phyloP scores from a whole-genome alignment of 53 echinoderm and acorn worm genomes.

The Apostichopus leukothele region DNA sequence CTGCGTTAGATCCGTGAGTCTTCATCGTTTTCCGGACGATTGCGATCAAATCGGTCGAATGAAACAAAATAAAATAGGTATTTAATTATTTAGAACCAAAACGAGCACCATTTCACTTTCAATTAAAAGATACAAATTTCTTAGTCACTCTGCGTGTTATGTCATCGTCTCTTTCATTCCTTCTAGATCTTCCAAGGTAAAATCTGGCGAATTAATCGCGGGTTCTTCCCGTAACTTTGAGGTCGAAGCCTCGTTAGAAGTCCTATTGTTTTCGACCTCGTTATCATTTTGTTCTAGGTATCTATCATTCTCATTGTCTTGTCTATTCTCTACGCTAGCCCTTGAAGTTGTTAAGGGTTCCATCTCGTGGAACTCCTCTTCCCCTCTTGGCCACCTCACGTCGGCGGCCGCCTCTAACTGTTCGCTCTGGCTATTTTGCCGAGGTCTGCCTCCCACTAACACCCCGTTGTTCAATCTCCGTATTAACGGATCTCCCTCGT shows the following conservation, averaged over 20 bases:
- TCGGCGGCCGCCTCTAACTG: not conserved
- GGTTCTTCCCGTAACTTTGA: not conserved
- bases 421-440: not conserved
- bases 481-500: slow-evolving; percentile 28
- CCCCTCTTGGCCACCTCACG: not conserved
- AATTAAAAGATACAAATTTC: not conserved
- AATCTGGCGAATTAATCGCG: not conserved
- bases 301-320: not conserved
- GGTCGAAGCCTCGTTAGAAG: not conserved
- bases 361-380: not conserved
- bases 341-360: not conserved
- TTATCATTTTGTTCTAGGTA: not conserved
- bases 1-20: too few relatives aligned
- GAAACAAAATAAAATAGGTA: not conserved
- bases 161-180: slow-evolving; percentile 23
- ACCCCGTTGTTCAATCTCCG: slow-evolving; percentile 30
- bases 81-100: not conserved
- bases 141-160: not conserved
- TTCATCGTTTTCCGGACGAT: too few relatives aligned
- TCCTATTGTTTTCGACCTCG: not conserved
- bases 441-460: not conserved
- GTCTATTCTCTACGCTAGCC: not conserved
- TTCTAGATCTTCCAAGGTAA: not conserved
- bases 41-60: too few relatives aligned
- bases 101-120: not conserved